Evolutionary conservation across 37 sponge, comb jelly and placozoan species (phyloP), one percentile per base, ranked within the genome.

Genomic region (Crambe crambe): DNA sequence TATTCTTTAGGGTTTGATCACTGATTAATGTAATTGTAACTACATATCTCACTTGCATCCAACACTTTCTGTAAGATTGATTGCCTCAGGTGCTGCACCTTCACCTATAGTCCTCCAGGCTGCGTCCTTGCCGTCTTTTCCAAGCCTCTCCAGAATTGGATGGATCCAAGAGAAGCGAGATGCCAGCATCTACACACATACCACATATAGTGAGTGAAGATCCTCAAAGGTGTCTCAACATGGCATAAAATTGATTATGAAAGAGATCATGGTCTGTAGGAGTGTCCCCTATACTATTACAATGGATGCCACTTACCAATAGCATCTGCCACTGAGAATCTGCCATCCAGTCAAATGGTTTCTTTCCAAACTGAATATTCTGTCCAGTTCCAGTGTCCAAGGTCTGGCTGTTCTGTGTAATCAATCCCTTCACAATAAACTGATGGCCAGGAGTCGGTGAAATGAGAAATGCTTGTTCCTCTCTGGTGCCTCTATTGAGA

Each of bases 341-440:
- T 26, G 79, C 34, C 87, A 97, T 91, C 97, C 97, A 97, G 65
- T 97, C 97, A 81, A 94, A 94, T 0, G 93, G 86, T 27, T 87
- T 89, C 73, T 83, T 90, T 20, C 89, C 88, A 61, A 94, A 84
- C 30, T 59, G 75, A 44, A 82, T 22, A 22, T 22, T 44, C 0
- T 37, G 43, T 27, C 73, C 74, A 47, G 20, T 56, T 47, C 76
- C 70, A 12, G 31, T 36, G 32, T 73, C 74, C 5, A 0, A 1
- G 5, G 36, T 56, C 1, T 56, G 41, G 2, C 58, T 44, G 1
- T 6, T 26, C 54, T 73, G 77, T 37, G 43, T 21, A 22, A 72
- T 62, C 38, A 93, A 51, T 4, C 86, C 91, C 68, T 51, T 72
- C 44, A 86, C 80, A 1, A 51, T 34, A 76, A 47, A 89, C 67